Conservation (phyloP, 2,113 vertebrate genomes). For the Thinocorus orbignyianus region DNA sequence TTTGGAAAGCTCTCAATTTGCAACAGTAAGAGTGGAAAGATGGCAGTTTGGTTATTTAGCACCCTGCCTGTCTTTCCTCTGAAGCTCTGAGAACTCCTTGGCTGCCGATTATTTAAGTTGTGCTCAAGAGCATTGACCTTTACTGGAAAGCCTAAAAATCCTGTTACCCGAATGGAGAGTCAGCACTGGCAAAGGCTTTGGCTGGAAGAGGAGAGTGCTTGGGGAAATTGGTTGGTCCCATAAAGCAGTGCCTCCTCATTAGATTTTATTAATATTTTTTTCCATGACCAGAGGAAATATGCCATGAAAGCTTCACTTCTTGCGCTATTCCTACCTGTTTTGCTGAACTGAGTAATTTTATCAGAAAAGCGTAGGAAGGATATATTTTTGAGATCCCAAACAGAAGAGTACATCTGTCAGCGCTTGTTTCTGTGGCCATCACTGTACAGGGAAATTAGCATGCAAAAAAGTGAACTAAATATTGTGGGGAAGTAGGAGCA, state of each 20-base stretch:
- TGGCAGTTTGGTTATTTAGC: conserved; percentile 18
- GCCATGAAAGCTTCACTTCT: neutral
- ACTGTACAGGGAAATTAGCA: rapidly evolving
- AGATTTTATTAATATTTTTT: neutral
- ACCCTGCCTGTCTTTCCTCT: neutral
- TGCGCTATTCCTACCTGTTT: neutral
- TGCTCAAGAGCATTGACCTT: neutral
- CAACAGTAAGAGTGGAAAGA: neutral
- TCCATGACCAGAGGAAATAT: neutral
- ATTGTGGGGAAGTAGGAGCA: neutral
- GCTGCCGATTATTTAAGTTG: neutral
- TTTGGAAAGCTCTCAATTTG: conserved; percentile 44
- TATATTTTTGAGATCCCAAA: neutral
- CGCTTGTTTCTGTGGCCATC: neutral
- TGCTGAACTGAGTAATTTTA: neutral
- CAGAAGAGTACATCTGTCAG: neutral
- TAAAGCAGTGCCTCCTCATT: neutral
- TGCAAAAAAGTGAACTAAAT: neutral
- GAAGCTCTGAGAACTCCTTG: neutral
- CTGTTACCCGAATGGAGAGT: neutral
- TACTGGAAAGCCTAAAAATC: neutral
- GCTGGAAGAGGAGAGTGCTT: neutral
- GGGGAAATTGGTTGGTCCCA: neutral
- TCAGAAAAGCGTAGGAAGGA: neutral
- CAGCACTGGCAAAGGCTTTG: neutral